Evolutionary conservation across 2,888 invertebrate species (phyloP).

Genomic region (Erebia ligea): DNA sequence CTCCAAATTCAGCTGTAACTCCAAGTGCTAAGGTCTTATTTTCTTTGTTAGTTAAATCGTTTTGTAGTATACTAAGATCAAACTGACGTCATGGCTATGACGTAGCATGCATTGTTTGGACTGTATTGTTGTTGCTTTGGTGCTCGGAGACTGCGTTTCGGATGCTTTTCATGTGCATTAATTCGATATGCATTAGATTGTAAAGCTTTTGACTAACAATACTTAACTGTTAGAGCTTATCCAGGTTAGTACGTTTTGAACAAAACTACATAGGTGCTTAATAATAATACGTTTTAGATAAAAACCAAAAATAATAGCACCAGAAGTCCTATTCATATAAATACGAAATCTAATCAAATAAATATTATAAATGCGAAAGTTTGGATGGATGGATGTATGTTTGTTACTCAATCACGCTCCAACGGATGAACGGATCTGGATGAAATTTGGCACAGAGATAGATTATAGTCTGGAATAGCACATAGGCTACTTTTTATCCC

Average conservation of each 20-base stretch:
- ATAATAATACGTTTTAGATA: neutral
- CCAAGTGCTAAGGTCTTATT: neutral
- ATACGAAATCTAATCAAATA: too few relatives aligned
- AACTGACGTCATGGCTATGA: conserved; percentile 43
- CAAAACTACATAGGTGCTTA: neutral
- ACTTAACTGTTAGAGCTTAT: conserved; percentile 2
- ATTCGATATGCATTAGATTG: conserved; percentile 33
- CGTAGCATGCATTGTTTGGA: conserved; percentile 44
- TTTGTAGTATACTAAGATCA: conserved; percentile 30
- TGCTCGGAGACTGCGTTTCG: conserved; percentile 39
- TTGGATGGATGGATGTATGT: too few relatives aligned
- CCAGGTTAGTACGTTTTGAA: neutral
- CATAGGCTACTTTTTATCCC: too few relatives aligned
- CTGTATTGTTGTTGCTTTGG: conserved; percentile 41
- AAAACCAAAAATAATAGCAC: neutral
- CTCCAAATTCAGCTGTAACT: conserved; percentile 13
- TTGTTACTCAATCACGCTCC: too few relatives aligned
- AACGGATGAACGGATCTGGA: too few relatives aligned
- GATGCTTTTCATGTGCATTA: conserved; percentile 36
- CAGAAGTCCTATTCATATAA: too few relatives aligned
- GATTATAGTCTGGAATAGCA: too few relatives aligned
- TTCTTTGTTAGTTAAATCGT: neutral
- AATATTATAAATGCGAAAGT: too few relatives aligned
- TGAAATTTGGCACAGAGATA: too few relatives aligned
- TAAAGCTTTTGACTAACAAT: conserved; percentile 15